phyloP scores from a whole-genome alignment of 2,797 vertebrate genomes.

The Mycteria americana region DNA sequence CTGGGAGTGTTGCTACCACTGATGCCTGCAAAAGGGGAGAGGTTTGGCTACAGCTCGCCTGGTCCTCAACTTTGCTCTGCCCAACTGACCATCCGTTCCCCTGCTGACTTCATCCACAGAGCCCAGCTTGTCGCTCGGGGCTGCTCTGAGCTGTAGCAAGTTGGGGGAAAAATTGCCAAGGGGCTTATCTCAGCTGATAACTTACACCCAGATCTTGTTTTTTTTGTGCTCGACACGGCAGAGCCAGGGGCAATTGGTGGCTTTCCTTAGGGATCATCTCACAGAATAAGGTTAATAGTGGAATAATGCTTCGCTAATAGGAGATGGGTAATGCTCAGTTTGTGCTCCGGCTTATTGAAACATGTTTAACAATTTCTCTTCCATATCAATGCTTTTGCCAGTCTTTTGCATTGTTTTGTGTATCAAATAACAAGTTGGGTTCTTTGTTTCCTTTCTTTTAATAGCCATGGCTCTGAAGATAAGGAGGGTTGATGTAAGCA shows the following conservation, averaged over 20 bases:
- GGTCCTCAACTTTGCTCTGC: background rate
- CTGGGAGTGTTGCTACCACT: background rate
- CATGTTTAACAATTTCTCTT: background rate
- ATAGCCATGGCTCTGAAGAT: background rate
- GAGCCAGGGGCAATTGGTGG: background rate
- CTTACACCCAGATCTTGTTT: background rate
- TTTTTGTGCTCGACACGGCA: background rate
- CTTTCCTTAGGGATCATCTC: background rate
- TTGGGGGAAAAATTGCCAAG: background rate
- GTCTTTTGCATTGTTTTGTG: background rate
- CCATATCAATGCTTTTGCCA: background rate
- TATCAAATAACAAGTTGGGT: background rate
- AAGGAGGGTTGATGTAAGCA: background rate
- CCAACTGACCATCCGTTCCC: rapidly evolving
- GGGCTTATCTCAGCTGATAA: background rate
- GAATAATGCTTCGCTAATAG: background rate
- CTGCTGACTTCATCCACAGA: background rate
- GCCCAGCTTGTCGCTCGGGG: rapidly evolving
- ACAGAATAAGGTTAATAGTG: background rate
- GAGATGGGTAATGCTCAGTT: background rate
- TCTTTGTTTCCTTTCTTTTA: background rate
- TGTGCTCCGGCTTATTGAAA: background rate
- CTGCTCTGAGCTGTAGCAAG: background rate
- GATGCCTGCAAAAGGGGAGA: background rate
- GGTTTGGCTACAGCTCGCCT: background rate